Base-by-base conservation (phyloP, 92 coral and sea anemone genomes). In the Chrysogorgia sp. region DNA sequence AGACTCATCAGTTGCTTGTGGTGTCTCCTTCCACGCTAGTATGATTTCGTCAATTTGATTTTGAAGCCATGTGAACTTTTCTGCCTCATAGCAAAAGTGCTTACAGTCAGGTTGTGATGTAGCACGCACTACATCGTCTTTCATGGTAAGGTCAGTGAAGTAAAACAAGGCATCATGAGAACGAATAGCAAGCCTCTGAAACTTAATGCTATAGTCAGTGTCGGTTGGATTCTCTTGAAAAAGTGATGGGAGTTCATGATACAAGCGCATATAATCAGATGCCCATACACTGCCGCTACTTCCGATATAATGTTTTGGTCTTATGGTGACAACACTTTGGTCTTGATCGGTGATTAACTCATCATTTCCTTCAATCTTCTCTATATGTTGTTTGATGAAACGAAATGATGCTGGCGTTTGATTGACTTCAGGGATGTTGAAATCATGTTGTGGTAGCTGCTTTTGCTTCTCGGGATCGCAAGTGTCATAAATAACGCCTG, bases 361-460 rank as follows among this genome's bases (percentile, higher is more conserved):
- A 53, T 74, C 49, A 24, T 69, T 59, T 40, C 34, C 88, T 41
- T 76, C 83, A 49, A 84, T 63, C 29, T 72, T 63, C 70, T 71
- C 79, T 30, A 79, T 56, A 3, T 74, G 56, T 17, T 56, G 66
- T 58, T 57, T 63, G 52, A 84, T 72, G 41, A 88, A 84, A 1
- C 79, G 88, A 53, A 83, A 87, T 20, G 88, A 70, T 34, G 79
- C 56, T 84, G 91, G 91, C 43, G 86, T 88, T 75, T 72, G 75
- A 58, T 88, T 60, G 10, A 75, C 72, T 67, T 74, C 34, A 0
- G 74, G 57, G 26, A 58, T 55, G 33, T 62, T 40, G 50, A 88
- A 88, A 76, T 88, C 88, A 59, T 84, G 88, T 60, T 74, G 85
- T 19, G 85, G 88, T 34, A 87, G 80, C 45, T 75, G 25, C 83